Percentiles rank a stretch among this genome's conserved stretches.
phyloP scores from a whole-genome alignment of 1,140 invertebrate species.

The Macrocentrus cingulum region DNA sequence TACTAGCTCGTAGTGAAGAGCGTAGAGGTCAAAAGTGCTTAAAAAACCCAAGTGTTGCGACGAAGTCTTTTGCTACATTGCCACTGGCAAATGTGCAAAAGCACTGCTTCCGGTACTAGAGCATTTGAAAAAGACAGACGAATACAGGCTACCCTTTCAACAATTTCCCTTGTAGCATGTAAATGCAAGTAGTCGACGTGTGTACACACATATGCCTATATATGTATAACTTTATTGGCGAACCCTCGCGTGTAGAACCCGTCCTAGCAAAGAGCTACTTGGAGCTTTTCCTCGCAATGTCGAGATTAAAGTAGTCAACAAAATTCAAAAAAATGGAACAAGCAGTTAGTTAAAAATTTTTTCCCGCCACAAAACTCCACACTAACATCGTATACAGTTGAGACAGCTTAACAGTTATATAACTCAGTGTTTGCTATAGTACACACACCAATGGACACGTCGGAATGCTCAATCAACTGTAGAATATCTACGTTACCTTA shows the following conservation, averaged over 20 bases:
- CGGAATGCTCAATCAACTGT: conserved; percentile 49
- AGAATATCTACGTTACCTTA: conserved; percentile 53
- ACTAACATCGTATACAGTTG: no score
- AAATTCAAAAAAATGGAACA: conserved; percentile 17
- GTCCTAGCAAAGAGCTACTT: not conserved
- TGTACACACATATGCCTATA: not conserved
- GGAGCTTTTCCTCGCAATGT: conserved; percentile 7
- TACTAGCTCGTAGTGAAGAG: no score
- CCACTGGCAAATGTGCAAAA: conserved; percentile 22
- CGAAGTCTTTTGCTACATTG: not conserved
- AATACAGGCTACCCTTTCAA: conserved; percentile 21
- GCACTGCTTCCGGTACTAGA: conserved; percentile 25
- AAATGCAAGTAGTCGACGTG: conserved; percentile 16
- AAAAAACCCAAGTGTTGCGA: no score
- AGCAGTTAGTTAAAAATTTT: conserved; percentile 2
- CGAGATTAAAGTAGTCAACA: conserved; percentile 10
- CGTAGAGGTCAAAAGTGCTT: no score
- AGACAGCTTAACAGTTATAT: conserved; percentile 35
- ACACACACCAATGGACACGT: conserved; percentile 36
- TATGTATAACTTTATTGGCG: conserved; percentile 1
- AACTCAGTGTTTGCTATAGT: conserved; percentile 24
- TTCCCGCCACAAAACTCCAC: not conserved
- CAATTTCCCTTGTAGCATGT: conserved; percentile 17
- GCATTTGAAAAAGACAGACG: conserved; percentile 18
- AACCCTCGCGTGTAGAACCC: conserved; percentile 10